Base-by-base conservation (phyloP, 1,140 invertebrate species). In the Ridgeia piscesae region DNA sequence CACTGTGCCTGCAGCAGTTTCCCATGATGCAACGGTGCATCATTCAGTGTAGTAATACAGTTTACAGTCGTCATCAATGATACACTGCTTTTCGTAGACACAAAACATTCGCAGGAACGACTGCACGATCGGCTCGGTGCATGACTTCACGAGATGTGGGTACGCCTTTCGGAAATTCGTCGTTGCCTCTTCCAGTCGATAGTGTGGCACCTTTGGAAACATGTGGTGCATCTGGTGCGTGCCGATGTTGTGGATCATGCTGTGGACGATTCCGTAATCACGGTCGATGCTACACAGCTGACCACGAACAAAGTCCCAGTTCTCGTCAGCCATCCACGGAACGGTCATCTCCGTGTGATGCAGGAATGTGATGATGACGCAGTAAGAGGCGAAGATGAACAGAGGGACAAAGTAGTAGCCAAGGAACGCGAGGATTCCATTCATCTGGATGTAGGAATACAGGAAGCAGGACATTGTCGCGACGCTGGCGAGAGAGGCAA, bases 151-250 rank as follows among this genome's bases (percentile, higher is more conserved):
- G 35, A 95, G 94, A 91, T 94, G 92, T 21, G 95, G 95, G 90
- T 95, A 95, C 17, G 93, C 93, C 34, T 93, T 92, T 14, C 94
- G 92, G 93, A 95, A 95, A 91, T 93, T 92, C 4, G 14, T 33
- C 0, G 96, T 96, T 6, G 96, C 96, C 91, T 96, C 95, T 91
- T 95, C 94, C 91, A 96, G 94, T 92, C 96, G 95, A 93, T 96
- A 96, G 93, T 96, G 96, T 9, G 96, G 96, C 35, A 96, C 94
- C 91, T 94, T 95, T 14, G 95, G 94, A 93, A 96, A 96, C 92
- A 96, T 94, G 93, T 96, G 96, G 93, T 96, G 96, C 89, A 96
- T 95, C 88, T 96, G 96, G 93, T 96, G 96, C 1, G 95, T 95
- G 91, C 94, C 94, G 35, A 96, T 96, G 93, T 95, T 95, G 94